Evolutionary conservation across 1,140 invertebrate genomes (phyloP), one percentile per base, ranked within the genome.

Genomic region (Whitmania pigra): DNA sequence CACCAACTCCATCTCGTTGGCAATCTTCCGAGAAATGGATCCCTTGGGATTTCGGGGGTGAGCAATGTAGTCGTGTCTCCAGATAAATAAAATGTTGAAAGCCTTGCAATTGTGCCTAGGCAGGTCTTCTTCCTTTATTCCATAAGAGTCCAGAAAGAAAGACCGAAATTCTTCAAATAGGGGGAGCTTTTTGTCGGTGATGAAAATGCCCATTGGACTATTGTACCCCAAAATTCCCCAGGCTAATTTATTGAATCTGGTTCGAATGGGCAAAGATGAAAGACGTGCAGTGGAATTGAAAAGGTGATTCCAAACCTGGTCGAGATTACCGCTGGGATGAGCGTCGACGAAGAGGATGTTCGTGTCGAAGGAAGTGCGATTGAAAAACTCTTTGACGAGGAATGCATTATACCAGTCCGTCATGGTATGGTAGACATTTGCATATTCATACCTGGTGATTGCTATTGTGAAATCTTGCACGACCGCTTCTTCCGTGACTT

Each of bases 371-470:
- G 76, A 75, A 31, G 74, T 49, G 29, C 73, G 70, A 55, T 76
- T 72, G 54, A 80, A 79, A n/a, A 79, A 70, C 18, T 76, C 70
- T 71, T 78, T 75, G 60, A 80, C 73, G 15, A 82, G 74, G 70
- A 80, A 82, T 6, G 78, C 77, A 73, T 80, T 80, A 71, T 78
- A 81, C 70, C 70, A 79, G 73, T 82, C 80, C 17, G 80, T 80
- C 77, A 82, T 79, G 0, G 79, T 78, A 74, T 82, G 80, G 73
- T 80, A 82, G 27, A 81, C 60, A 74, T 82, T 82, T 4, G 75
- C 80, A 74, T 80, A 82, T 67, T 82, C 80, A 73, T 79, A 80
- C 29, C 80, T 69, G 3, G 67, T 68, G 25, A 74, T 68, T n/a
- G 67, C 63, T 40, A 74, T 74, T 22, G 63, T 68, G 54, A 74